Conservation (phyloP, 2,113 vertebrate genomes). For the Hymenochirus boettgeri region DNA sequence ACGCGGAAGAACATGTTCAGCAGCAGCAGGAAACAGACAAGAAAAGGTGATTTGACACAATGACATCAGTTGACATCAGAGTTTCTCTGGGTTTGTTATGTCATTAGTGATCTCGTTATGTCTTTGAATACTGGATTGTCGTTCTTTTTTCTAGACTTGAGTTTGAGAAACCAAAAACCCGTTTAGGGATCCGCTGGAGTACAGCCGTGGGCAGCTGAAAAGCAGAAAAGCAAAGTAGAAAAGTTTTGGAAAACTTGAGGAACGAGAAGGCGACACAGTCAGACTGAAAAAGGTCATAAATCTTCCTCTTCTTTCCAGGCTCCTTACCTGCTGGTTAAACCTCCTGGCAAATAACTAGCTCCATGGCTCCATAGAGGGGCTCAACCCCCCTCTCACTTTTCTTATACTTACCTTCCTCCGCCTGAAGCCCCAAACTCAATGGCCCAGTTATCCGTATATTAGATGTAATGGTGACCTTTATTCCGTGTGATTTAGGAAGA, state of each 20-base stretch:
- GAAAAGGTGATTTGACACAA: constrained; percentile 74
- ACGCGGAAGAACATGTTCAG: constrained; percentile 76
- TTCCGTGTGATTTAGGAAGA: too few relatives aligned
- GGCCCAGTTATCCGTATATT: too few relatives aligned
- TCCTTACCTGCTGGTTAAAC: too few relatives aligned
- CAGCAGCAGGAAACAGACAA: constrained; percentile 78
- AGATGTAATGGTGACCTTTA: too few relatives aligned
- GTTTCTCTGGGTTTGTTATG: too few relatives aligned
- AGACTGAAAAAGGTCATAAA: constrained; percentile 67
- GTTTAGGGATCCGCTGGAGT: constrained; percentile 74
- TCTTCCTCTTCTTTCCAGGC: too few relatives aligned
- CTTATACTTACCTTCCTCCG: too few relatives aligned
- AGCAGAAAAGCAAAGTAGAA: constrained; percentile 55
- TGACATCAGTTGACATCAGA: background rate
- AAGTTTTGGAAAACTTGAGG: constrained; percentile 59
- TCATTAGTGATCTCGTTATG: background rate
- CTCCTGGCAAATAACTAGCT: too few relatives aligned
- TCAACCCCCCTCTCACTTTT: too few relatives aligned
- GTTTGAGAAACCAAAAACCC: constrained; percentile 80
- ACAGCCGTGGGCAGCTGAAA: constrained; percentile 65
- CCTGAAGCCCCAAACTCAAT: too few relatives aligned
- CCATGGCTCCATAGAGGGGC: too few relatives aligned
- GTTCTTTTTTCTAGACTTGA: constrained; percentile 66
- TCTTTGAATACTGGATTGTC: background rate
- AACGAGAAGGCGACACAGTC: constrained; percentile 56